Evolutionary conservation across 2,797 vertebrate species (phyloP), one percentile per base, ranked within the genome.

Genomic region (Sebastes cheni): DNA sequence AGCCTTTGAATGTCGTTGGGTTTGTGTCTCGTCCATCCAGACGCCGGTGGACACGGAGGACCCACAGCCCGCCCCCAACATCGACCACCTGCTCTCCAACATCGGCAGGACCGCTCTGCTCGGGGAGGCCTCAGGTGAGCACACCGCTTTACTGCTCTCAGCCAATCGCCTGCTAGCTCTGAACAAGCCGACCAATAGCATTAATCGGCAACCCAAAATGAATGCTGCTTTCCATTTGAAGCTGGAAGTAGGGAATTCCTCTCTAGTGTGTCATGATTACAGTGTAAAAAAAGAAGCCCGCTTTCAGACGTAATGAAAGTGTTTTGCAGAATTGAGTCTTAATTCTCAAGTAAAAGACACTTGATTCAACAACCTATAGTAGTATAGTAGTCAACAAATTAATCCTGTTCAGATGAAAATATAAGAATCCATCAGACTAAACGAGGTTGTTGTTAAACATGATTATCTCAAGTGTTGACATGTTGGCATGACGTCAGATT

Each of bases 11-110:
- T 20, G 16, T 46, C 0, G 16, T 46, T 46, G 42, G 0, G 20
- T 23, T 50, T n/a, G 25, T 59, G 50, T 79, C n/a, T 59, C 4
- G 68, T 52, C 18, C 55, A 1, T 62, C 2, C 88, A 99, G 98
- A 99, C 98, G 5, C 98, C 98, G 0, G 97, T 98, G 90, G 98
- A 99, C 88, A 97, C 97, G 59, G 97, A 97, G 92, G 97, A 99
- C 71, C 93, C 96, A 13, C 98, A 98, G 87, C 96, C 97, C 0
- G 97, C 97, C 85, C 98, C 98, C 71, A 99, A 99, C 95, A 99
- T 99, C 3, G 98, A 99, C 94, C 99, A 99, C 91, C 96, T 99
- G 90, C 96, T 99, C 72, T 96, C 97, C 91, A 99, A 99, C 96
- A 99, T 99, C 18, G 98, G 98, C 91, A 96, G 98, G 94, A 98